Evolutionary conservation across 1,140 invertebrate genomes (phyloP).

Genomic region (Proctacanthus coquilletti): DNA sequence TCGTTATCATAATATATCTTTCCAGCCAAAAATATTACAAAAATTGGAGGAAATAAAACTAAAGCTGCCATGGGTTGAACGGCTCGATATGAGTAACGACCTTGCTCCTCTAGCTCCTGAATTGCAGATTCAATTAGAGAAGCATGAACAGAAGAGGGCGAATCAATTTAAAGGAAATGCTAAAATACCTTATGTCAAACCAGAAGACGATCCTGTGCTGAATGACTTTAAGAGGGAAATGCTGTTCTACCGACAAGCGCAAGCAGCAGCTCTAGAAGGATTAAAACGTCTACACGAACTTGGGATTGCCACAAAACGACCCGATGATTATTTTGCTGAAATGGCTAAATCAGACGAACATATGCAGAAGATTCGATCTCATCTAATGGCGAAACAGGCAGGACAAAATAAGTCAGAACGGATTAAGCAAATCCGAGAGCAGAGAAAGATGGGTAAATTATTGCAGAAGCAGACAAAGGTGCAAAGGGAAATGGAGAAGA

Average conservation of each 20-base stretch:
- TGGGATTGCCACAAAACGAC: constrained; percentile 61
- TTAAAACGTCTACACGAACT: constrained; percentile 58
- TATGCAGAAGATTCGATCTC: constrained; percentile 89
- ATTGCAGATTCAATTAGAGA: constrained; percentile 55
- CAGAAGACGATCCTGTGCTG: constrained; percentile 61
- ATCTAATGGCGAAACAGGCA: constrained; percentile 69
- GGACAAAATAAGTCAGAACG: constrained; percentile 75
- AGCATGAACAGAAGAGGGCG: constrained; percentile 49
- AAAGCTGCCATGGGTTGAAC: constrained; percentile 71
- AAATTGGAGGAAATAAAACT: constrained; percentile 57
- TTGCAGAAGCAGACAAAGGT: constrained; percentile 65
- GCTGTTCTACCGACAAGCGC: constrained; percentile 82
- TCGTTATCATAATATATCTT: constrained; percentile 12
- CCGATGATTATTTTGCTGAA: constrained; percentile 96
- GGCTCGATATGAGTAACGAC: constrained; percentile 57
- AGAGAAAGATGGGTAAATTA: constrained; percentile 82
- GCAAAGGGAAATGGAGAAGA: constrained; percentile 60
- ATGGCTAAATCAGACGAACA: constrained; percentile 97
- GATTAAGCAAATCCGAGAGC: constrained; percentile 71
- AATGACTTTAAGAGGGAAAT: constrained; percentile 91
- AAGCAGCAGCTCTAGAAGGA: constrained; percentile 65
- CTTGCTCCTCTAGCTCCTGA: constrained; percentile 69
- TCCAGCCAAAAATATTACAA: constrained; percentile 44
- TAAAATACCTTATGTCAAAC: constrained; percentile 44
- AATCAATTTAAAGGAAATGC: constrained; percentile 51